These are phyloP conservation scores for Papilio demoleus DNA, from an alignment of 2,888 invertebrate genomes.

Conservation along the genomic window DNA sequence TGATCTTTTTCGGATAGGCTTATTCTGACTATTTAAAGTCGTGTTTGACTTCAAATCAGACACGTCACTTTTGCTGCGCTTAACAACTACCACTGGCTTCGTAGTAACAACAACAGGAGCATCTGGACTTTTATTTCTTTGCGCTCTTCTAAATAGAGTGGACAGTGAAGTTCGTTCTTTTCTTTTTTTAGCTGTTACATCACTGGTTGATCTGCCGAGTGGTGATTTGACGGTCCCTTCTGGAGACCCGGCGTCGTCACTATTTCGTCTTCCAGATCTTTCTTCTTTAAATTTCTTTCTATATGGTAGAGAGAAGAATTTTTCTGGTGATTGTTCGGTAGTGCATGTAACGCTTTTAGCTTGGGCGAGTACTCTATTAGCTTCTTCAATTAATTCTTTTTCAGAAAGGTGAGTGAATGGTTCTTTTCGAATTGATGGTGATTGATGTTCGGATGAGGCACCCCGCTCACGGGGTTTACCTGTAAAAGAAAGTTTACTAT, in stretches of 20 bases:
- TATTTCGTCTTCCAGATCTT: constrained; percentile 73
- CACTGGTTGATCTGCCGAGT: constrained; percentile 83
- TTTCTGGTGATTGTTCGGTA: constrained; percentile 83
- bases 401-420: constrained; percentile 88
- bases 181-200: constrained; percentile 77
- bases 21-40: constrained; percentile 68
- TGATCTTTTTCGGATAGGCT: constrained; percentile 82
- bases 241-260: constrained; percentile 79
- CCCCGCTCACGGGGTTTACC: constrained; percentile 79
- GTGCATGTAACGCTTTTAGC: constrained; percentile 88
- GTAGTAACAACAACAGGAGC: constrained; percentile 76
- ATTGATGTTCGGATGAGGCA: constrained; percentile 63
- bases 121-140: constrained; percentile 79
- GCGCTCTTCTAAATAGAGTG: constrained; percentile 85
- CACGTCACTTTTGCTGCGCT: constrained; percentile 86
- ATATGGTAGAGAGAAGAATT: constrained; percentile 87
- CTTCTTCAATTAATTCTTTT: constrained; percentile 89
- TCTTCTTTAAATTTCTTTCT: constrained; percentile 82
- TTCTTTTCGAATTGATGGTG: constrained; percentile 68
- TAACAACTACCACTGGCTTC: constrained; percentile 73
- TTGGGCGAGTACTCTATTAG: constrained; percentile 89
- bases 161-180: constrained; percentile 86
- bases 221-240: constrained; percentile 62
- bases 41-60: constrained; percentile 84
- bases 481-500: constrained; percentile 54